Percentiles rank a stretch among this genome's conserved stretches.
These are phyloP conservation scores for Yasuhikotakia modesta DNA, from an alignment of 2,797 vertebrate species.

Conservation along the genomic window DNA sequence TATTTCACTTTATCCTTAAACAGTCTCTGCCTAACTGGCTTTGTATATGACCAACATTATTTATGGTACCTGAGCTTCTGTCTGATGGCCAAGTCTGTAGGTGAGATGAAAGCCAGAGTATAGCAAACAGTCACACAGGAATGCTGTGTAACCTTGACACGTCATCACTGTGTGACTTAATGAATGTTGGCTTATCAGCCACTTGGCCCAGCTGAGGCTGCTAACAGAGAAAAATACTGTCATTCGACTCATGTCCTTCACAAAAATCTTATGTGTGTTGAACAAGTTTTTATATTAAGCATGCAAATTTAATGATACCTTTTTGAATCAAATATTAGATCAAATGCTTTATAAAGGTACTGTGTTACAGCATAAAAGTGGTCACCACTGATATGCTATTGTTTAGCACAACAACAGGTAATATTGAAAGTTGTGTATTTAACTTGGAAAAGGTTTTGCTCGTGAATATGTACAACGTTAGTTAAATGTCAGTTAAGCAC, in stretches of 20 bases:
- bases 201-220: constrained; percentile 23
- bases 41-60: background rate
- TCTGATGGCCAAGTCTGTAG: background rate
- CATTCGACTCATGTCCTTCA: constrained; percentile 25
- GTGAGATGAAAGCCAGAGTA: constrained; percentile 45
- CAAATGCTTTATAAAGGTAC: too few species aligned
- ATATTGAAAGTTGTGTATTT: too few species aligned
- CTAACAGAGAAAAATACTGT: constrained; percentile 30
- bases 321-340: background rate
- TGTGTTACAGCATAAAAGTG: too few species aligned
- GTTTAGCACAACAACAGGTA: too few species aligned
- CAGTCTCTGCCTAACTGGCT: background rate
- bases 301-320: background rate
- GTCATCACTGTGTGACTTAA: constrained; percentile 43
- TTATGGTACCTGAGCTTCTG: background rate
- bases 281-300: background rate
- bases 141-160: constrained; percentile 64
- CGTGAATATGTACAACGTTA: too few species aligned
- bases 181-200: constrained; percentile 38
- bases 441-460: too few species aligned
- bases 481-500: too few species aligned
- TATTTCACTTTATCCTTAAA: background rate
- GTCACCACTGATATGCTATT: too few species aligned
- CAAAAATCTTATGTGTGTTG: constrained; percentile 21
- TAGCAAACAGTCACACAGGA: constrained; percentile 43